These are phyloP conservation scores for Chelonia mydas DNA, from an alignment of 2,797 vertebrate species.

Conservation along the genomic window DNA sequence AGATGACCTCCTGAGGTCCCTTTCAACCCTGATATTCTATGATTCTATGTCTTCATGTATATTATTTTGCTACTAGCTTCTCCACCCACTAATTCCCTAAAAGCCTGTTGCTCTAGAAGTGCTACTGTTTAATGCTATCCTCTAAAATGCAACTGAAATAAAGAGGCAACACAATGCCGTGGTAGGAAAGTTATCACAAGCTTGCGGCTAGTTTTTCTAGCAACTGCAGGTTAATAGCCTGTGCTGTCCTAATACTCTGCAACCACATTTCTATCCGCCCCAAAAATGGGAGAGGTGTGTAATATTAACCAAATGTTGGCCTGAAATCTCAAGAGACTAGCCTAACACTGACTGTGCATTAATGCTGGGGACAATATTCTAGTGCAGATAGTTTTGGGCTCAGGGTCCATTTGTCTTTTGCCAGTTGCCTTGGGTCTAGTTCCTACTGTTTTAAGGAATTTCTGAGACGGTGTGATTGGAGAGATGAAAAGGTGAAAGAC, in stretches of 20 bases:
- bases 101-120: not conserved
- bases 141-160: not conserved
- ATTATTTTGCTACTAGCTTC: not conserved
- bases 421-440: no score
- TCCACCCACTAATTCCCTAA: not conserved
- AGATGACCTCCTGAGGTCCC: no score
- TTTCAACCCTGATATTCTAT: no score
- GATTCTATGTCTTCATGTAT: not conserved
- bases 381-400: accelerated
- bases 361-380: not conserved
- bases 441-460: not conserved
- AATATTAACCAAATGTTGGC: not conserved
- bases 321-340: not conserved
- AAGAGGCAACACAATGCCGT: not conserved
- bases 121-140: not conserved
- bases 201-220: not conserved
- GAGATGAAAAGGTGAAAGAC: not conserved
- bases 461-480: not conserved
- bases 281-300: not conserved
- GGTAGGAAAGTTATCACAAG: not conserved
- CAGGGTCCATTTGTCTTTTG: not conserved
- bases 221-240: not conserved
- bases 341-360: not conserved
- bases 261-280: not conserved
- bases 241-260: not conserved